Percentiles rank a stretch among this genome's conserved stretches.
These are phyloP conservation scores for Hecatera dysodea DNA, from an alignment of 2,888 invertebrate species.

Conservation along the genomic window DNA sequence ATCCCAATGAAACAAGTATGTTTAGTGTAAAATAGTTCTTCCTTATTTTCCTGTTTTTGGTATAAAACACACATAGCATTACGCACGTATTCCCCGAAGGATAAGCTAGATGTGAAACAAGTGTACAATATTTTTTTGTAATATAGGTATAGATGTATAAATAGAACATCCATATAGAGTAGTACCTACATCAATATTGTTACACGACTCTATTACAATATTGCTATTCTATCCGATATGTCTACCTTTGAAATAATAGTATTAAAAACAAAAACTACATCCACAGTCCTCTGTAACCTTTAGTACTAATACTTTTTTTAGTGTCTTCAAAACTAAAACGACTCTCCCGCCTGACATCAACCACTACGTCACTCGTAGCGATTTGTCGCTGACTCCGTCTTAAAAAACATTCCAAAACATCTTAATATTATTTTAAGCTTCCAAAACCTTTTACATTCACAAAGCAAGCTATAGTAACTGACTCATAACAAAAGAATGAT, in stretches of 20 bases:
- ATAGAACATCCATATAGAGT: not conserved
- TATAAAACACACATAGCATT: not conserved
- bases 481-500: constrained; percentile 26
- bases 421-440: constrained; percentile 8
- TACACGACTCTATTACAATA: not conserved
- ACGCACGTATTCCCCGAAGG: not conserved
- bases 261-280: too few relatives aligned
- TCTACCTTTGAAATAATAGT: not conserved
- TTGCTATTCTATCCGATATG: too few relatives aligned
- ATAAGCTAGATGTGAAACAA: not conserved
- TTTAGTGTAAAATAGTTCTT: not conserved
- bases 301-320: too few relatives aligned
- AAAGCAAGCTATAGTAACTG: constrained; percentile 15
- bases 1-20: not conserved
- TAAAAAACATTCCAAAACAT: constrained; percentile 20
- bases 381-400: constrained; percentile 13
- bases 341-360: not conserved
- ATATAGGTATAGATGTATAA: not conserved
- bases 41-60: not conserved
- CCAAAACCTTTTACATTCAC: constrained; percentile 19
- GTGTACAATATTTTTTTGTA: not conserved
- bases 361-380: constrained; percentile 1
- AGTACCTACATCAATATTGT: not conserved
- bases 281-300: too few relatives aligned
- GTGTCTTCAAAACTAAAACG: constrained; percentile 13